Base-by-base conservation (phyloP, 2,797 vertebrate genomes). In the Typhlichthys eigenmanni region DNA sequence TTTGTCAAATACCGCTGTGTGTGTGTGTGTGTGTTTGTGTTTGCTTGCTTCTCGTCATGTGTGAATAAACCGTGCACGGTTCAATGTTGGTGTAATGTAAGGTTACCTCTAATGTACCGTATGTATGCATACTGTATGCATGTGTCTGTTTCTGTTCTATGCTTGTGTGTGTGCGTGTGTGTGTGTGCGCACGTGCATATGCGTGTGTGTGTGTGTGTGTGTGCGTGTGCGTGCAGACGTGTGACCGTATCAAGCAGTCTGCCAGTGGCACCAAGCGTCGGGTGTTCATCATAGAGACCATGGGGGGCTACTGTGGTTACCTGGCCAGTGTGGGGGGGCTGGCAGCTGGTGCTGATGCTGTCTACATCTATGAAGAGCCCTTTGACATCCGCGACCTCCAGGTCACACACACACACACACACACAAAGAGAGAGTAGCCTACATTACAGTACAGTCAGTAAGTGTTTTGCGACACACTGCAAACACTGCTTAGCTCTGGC, bases 211-310 rank as follows among this genome's bases (percentile, higher is more conserved):
- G 0, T 14, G 32, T 50, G 9, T 55, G 13, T 48, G 2, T 58
- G 13, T 57, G 29, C 64, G 54, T 76, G 66, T 46, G 38, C 24
- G 34, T 62, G 14, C 66, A 86, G 86, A 87, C 82, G 0, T 88
- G 87, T 2, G 84, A 98, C 82, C 95, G 96, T 80, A 98, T 98
- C 91, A 98, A 98, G 69, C 95, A 97, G 85, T 98, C 97, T 0
- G 96, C 97, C 85, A 98, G 96, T 0, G 96, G 97, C 52, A 98
- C 96, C 64, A 98, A 98, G 85, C 90, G 94, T 0, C 92, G 95
- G 0, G 95, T 98, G 0, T 98, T 98, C 91, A 98, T 98, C 92
- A 98, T 98, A 0, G 96, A 98, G 90, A 97, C 97, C 8, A 98
- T 98, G 97, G 96, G 96, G 0, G 97, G 97, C 34, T 98, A 95